Evolutionary conservation across 2,888 invertebrate genomes (phyloP), one percentile per base, ranked within the genome.

Genomic region (Venusia cambrica): DNA sequence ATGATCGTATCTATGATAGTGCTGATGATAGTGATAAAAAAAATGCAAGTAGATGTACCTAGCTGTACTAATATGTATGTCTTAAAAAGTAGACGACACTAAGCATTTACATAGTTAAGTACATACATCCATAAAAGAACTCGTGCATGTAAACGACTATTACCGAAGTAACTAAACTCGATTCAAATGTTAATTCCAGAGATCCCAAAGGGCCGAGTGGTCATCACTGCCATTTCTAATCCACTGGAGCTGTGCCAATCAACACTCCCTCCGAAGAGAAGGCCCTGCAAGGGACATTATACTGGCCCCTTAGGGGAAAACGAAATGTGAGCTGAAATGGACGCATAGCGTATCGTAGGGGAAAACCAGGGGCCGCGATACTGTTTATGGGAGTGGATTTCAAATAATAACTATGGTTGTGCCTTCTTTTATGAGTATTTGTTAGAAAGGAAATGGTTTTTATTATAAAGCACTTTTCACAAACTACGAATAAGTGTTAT

Each of bases 161-260:
- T 32, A 30, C 22, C 39, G 38, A 48, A 38, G 48, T 43, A 43
- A 46, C 38, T 41, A 46, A 41, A 24, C 32, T 36, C 30, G 37
- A 32, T 36, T 22, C 26, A 37, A 42, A 70, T 72, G 78, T 77
- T 83, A 80, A 83, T 83, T 59, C 71, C 62, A 50, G 54, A 62
- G 72, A 71, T 75, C 80, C 75, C 76, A 45, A 36, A 51, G 52
- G 54, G 68, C 58, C 60, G 62, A 78, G 78, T 80, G 83, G 83
- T 77, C 79, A 81, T 73, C 71, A 49, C 51, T 51, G 57, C 61
- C 72, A 70, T 57, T 59, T 46, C 60, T 84, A 83, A 85, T 84
- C 80, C 79, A 76, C 62, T 75, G 61, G 59, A 73, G 76, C 70
- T 62, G 64, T 69, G 57, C 77, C 84, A 85, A 84, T 85, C 85